Percentiles rank a stretch among this genome's conserved stretches.
Evolutionary conservation across 2,113 vertebrate genomes (phyloP).

Genomic region (Clarias magur): DNA sequence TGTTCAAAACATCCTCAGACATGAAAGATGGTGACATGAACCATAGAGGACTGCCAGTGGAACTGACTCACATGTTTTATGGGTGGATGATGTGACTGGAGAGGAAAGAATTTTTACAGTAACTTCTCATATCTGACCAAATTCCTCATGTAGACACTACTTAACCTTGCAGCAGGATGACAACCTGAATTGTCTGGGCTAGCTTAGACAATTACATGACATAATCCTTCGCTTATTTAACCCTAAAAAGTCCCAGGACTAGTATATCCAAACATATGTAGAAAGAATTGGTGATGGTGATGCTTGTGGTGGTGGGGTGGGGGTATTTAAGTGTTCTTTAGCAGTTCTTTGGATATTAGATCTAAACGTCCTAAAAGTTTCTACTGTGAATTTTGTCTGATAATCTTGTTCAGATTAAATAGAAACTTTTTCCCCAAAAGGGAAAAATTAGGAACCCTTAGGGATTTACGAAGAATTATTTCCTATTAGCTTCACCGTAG

Average conservation of each 20-base stretch:
- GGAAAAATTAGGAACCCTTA: neutral
- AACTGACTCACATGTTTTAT: neutral
- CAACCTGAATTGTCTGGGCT: neutral
- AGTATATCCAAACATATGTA: too few relatives aligned
- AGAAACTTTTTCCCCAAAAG: neutral
- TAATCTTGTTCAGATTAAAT: neutral
- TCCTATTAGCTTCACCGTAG: neutral
- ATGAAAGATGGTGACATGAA: neutral
- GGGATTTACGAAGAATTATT: neutral
- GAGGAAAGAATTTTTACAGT: neutral
- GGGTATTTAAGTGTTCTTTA: neutral
- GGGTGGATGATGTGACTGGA: neutral
- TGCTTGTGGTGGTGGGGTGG: too few relatives aligned
- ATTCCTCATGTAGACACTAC: slow-evolving; percentile 1
- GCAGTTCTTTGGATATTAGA: neutral
- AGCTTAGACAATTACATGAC: neutral
- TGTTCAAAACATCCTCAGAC: neutral
- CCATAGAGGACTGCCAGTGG: neutral
- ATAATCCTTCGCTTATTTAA: neutral
- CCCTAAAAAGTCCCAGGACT: neutral
- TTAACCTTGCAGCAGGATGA: neutral
- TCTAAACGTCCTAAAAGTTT: neutral
- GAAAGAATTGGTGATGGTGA: too few relatives aligned
- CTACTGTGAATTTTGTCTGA: neutral
- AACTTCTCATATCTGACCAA: neutral